These are phyloP conservation scores for Petromus typicus DNA, from an alignment of 2,113 vertebrate genomes.

Conservation along the genomic window DNA sequence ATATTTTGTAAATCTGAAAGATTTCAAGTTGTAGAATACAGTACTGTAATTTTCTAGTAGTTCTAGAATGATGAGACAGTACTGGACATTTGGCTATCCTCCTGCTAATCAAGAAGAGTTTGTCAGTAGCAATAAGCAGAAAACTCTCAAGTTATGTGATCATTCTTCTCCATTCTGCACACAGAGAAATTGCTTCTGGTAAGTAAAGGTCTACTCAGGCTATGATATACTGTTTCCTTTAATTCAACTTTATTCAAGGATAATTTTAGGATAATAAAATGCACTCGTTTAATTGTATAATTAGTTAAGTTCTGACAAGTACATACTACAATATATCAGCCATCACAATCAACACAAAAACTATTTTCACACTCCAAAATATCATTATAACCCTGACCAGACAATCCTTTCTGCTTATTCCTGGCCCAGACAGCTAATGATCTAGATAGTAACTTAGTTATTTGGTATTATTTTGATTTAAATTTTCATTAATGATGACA, in stretches of 20 bases:
- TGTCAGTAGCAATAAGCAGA: neutral
- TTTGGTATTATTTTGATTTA: neutral
- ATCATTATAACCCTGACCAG: neutral
- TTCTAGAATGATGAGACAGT: neutral
- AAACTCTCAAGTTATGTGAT: neutral
- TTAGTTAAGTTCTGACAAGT: neutral
- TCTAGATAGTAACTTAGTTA: neutral
- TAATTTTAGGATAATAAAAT: neutral
- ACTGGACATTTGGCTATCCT: neutral
- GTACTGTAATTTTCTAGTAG: neutral
- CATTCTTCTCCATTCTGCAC: neutral
- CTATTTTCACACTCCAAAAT: neutral
- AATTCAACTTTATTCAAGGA: neutral
- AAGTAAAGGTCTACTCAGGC: neutral
- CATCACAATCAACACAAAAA: neutral
- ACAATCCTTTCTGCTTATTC: neutral
- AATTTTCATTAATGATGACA: neutral
- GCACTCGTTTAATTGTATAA: neutral
- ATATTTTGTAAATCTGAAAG: neutral
- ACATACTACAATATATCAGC: neutral
- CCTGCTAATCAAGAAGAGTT: neutral
- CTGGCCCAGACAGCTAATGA: neutral
- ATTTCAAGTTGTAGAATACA: neutral
- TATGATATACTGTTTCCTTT: neutral
- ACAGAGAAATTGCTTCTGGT: neutral